Base-by-base conservation (phyloP, 2,797 vertebrate species). In the Petrocephalus sullivani region DNA sequence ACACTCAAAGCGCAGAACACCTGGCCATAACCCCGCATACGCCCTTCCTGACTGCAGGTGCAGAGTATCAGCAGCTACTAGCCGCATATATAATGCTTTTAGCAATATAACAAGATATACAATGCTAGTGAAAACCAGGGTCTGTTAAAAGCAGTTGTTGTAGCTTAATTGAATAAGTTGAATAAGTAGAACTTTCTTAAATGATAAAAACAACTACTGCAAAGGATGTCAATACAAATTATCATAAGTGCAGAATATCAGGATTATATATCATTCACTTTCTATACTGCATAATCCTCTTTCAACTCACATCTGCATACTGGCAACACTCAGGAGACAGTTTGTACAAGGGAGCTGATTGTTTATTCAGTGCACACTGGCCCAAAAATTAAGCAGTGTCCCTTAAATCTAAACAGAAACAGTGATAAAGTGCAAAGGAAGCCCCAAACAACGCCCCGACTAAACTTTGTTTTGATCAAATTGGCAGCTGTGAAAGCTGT, bases 1-100 rank as follows among this genome's bases (percentile, higher is more conserved):
- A 41, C 37, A 28, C 60, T 56, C 60, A 85, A 53, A 67, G 49
- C 16, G 0, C 1, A 46, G 51, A 3, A 94, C 95, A 96, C 95
- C 95, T 96, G 95, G 94, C 93, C 94, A 94, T 94, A 93, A 94
- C 95, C 93, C 92, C 94, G 92, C 92, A 92, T 92, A 88, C 91
- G 94, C 93, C 92, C 16, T 88, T 85, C 81, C 93, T 91, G 90
- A 87, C 92, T 91, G 16, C 92, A 91, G 93, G 96, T 96, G 88
- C 87, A 86, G 85, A 88, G 82, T 91, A 92, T 94, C 92, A 92
- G 91, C 89, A 14, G 67, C 88, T 92, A 91, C 92, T 90, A 89
- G 89, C 88, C 61, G 57, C 78, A 88, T 37, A 54, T 78, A 84
- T 67, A 28, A 85, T 85, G 61, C 28, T 37, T 28, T 41, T 86